phyloP scores from a whole-genome alignment of 2,888 invertebrate species.

The Rhagophthalmus giganteus region DNA sequence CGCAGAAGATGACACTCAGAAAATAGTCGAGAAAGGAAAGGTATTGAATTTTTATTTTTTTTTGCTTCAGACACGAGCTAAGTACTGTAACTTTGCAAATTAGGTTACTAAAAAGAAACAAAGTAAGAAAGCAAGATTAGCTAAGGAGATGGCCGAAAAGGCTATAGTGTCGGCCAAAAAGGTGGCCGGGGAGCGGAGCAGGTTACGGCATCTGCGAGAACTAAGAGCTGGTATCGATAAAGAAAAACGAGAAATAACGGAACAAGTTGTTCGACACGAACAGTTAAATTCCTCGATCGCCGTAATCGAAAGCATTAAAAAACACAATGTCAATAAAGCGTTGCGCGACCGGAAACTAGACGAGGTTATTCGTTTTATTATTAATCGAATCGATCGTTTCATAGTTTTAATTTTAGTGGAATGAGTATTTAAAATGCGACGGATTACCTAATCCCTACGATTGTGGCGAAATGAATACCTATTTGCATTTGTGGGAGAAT shows the following conservation, averaged over 20 bases:
- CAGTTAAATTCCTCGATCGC: background rate
- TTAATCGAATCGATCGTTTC: background rate
- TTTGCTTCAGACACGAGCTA: no score
- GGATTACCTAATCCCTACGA: constrained; percentile 59
- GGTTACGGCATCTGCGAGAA: background rate
- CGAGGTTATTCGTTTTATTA: background rate
- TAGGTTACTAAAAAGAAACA: no score
- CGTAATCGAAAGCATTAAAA: background rate
- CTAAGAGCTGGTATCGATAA: background rate
- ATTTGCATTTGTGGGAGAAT: constrained; percentile 59
- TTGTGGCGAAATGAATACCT: constrained; percentile 59
- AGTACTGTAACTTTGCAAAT: no score
- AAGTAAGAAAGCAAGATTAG: no score
- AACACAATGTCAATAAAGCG: background rate
- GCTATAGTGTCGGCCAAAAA: background rate
- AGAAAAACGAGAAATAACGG: background rate
- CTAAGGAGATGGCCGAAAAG: no score
- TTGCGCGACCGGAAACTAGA: background rate
- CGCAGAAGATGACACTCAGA: no score
- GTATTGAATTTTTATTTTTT: no score
- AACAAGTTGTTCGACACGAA: background rate
- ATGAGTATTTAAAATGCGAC: constrained; percentile 59
- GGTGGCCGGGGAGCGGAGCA: background rate
- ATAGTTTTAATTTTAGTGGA: constrained; percentile 53
- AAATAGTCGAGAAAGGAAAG: no score